These are phyloP conservation scores for Phyto melanocephala DNA, from an alignment of 2,888 invertebrate genomes.

Conservation along the genomic window DNA sequence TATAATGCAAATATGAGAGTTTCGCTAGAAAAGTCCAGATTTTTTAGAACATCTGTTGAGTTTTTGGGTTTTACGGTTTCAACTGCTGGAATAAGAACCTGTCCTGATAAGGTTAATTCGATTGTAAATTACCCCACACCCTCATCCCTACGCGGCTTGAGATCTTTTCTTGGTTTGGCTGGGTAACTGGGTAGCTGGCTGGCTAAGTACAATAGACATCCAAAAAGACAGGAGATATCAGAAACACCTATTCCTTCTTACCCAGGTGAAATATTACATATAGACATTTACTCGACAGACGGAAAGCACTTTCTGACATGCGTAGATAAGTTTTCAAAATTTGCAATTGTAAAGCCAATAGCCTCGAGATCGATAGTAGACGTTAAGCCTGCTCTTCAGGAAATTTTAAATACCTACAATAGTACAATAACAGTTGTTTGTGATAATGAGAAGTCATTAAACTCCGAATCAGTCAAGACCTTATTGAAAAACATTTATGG, in stretches of 20 bases:
- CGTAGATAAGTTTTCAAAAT: slow-evolving; percentile 55
- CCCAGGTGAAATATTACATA: slow-evolving; percentile 21
- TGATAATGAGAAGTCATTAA: slow-evolving; percentile 46
- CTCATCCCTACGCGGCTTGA: too few relatives aligned
- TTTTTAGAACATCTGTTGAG: slow-evolving; percentile 68
- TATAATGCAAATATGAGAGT: slow-evolving; percentile 40
- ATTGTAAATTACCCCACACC: too few relatives aligned
- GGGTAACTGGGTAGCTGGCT: too few relatives aligned
- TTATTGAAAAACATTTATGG: slow-evolving; percentile 15
- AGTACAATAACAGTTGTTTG: background rate
- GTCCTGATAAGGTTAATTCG: background rate
- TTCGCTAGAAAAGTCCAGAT: slow-evolving; percentile 58
- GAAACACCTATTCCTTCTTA: slow-evolving; percentile 21
- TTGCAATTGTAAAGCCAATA: slow-evolving; percentile 33
- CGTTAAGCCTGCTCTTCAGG: slow-evolving; percentile 10
- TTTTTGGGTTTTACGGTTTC: slow-evolving; percentile 72
- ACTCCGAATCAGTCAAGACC: slow-evolving; percentile 27
- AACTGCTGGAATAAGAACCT: slow-evolving; percentile 18
- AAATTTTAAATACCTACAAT: background rate
- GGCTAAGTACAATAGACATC: slow-evolving; percentile 32
- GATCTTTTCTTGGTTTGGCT: too few relatives aligned
- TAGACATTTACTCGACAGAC: slow-evolving; percentile 34
- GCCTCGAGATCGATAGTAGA: slow-evolving; percentile 37
- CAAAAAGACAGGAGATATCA: slow-evolving; percentile 2
- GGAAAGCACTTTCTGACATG: slow-evolving; percentile 25